Evolutionary conservation across 2,888 invertebrate species (phyloP), one percentile per base, ranked within the genome.

Genomic region (Phortica magna): DNA sequence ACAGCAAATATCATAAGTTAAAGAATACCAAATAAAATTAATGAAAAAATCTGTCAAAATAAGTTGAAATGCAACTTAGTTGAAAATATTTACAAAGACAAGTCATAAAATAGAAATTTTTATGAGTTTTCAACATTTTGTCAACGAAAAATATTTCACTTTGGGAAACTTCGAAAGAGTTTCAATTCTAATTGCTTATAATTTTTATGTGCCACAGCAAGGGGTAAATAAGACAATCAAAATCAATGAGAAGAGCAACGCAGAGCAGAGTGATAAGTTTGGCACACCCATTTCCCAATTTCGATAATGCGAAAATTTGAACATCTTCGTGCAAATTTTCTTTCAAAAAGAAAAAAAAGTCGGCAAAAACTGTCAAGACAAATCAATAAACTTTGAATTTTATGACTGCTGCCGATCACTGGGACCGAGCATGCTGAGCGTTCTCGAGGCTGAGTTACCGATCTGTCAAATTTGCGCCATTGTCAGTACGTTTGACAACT

Each of bases 381-480:
- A 90, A 90, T 90, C 90, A 90, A 90, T 90, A 90, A 90, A 90
- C 89, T 87, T 89, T 83, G 83, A 84, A 90, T 90, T 90, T 90
- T 90, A 90, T 90, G 85, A 84, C 87, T 70, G 61, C 17, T n/a
- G 61, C n/a, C 12, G 61, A 61, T 22, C 12, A 17, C 22, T 17
- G 61, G 12, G 39, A 39, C 31, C 10, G 19, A n/a, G 59, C 17
- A 7, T 17, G 7, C 59, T 19, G 59, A 61, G 48, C 71, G 19
- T n/a, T 48, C 31, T n/a, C 5, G 31, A 31, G 31, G 31, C 19
- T 10, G 76, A 85, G 81, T 79, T 81, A 81, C 81, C 81, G 86
- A 87, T 86, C 89, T 89, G 89, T 89, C 89, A 89, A 83, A 73
- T 57, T 84, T 78, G 78, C 76, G 84, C 85, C 79, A 87, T 89